These are phyloP conservation scores for Minunthozetes semirufus DNA, from an alignment of 2,888 invertebrate species.

Conservation along the genomic window DNA sequence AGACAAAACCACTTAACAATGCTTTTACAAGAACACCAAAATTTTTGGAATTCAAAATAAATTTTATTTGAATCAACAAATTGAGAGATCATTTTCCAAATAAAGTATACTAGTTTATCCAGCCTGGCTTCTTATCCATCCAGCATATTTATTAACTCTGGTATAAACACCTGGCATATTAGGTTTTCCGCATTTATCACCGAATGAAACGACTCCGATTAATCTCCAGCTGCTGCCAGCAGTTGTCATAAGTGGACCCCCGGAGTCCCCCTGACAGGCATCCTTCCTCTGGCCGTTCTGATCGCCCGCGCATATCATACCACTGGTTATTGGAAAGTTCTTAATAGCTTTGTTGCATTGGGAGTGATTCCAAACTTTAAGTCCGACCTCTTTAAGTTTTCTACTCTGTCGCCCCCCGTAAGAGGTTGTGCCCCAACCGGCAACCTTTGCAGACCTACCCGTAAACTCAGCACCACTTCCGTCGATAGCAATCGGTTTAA, in stretches of 20 bases:
- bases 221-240: conserved; percentile 45
- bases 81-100: too few species aligned
- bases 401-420: background rate
- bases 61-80: too few species aligned
- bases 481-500: background rate
- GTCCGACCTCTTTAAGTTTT: background rate
- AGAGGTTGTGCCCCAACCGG: background rate
- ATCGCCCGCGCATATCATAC: conserved; percentile 33
- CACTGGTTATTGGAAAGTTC: too few species aligned
- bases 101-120: too few species aligned
- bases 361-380: background rate
- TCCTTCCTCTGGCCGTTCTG: conserved; percentile 25
- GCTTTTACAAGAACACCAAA: too few species aligned
- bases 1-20: too few species aligned
- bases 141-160: too few species aligned
- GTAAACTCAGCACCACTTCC: background rate
- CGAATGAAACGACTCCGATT: conserved; percentile 59
- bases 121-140: too few species aligned
- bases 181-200: conserved; percentile 57
- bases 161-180: conserved; percentile 62
- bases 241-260: conserved; percentile 66
- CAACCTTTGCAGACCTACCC: background rate
- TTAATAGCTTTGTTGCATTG: too few species aligned
- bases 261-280: conserved; percentile 56
- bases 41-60: too few species aligned